phyloP scores from a whole-genome alignment of 2,888 invertebrate species.

The Eilema sororculum region DNA sequence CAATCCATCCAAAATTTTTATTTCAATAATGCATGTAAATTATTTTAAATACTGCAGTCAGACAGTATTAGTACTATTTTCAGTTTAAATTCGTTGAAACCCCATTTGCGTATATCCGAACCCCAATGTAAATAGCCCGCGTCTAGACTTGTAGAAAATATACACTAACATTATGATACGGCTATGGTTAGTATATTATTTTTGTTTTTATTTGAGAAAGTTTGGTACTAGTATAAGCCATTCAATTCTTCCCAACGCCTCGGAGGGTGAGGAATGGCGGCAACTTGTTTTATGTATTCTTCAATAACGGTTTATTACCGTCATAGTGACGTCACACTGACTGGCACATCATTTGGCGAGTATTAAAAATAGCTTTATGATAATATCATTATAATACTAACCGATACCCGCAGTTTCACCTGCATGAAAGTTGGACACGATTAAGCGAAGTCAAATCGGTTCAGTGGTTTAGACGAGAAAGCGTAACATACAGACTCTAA shows the following conservation, averaged over 20 bases:
- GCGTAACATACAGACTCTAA: no score
- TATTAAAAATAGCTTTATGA: not conserved
- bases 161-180: not conserved
- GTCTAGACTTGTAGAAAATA: not conserved
- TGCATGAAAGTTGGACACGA: no score
- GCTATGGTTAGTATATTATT: not conserved
- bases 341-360: not conserved
- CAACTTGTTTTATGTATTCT: not conserved
- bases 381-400: no score
- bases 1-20: no score
- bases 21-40: no score
- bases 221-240: not conserved
- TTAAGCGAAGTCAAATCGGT: no score
- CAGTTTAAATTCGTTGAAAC: no score
- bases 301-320: not conserved
- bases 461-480: no score
- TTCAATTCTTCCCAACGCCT: not conserved
- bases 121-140: not conserved
- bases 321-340: not conserved
- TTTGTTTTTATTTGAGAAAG: not conserved
- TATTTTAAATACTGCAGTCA: no score
- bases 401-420: no score
- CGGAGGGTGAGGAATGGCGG: not conserved
- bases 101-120: no score
- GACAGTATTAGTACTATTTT: no score